Evolutionary conservation across 92 coral and sea anemone genomes (phyloP).

Genomic region (Epizoanthus illoricatus): DNA sequence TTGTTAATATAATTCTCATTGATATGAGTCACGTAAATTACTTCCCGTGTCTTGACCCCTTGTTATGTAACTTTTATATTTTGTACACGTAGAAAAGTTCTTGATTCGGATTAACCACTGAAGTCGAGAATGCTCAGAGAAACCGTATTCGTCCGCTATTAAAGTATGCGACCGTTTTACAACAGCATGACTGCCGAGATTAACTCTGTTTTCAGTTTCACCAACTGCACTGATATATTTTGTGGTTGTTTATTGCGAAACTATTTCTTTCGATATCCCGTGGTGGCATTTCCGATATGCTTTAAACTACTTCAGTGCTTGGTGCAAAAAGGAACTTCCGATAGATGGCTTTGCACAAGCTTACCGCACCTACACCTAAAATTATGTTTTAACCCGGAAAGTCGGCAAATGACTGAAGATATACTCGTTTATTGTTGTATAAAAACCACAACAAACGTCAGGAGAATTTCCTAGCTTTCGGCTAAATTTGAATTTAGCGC

Average conservation of each 20-base stretch:
- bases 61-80: too few relatives aligned
- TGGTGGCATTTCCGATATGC: conserved; percentile 40
- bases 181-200: not conserved
- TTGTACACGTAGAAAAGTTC: too few relatives aligned
- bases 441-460: conserved; percentile 32
- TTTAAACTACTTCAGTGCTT: conserved; percentile 29
- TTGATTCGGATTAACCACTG: too few relatives aligned
- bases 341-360: not conserved
- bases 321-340: conserved; percentile 29
- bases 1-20: too few relatives aligned
- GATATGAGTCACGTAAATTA: too few relatives aligned
- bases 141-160: not conserved
- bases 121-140: not conserved
- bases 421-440: conserved; percentile 14
- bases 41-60: too few relatives aligned
- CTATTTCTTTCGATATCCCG: conserved; percentile 10
- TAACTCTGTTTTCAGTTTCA: not conserved
- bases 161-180: not conserved
- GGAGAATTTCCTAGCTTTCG: not conserved
- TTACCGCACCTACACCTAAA: conserved; percentile 20
- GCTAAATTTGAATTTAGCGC: not conserved
- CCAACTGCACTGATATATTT: not conserved
- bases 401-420: not conserved
- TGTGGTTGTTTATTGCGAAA: not conserved
- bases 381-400: conserved; percentile 24